Base-by-base conservation (phyloP, 1,140 invertebrate species). In the Andrena cerasifolii region DNA sequence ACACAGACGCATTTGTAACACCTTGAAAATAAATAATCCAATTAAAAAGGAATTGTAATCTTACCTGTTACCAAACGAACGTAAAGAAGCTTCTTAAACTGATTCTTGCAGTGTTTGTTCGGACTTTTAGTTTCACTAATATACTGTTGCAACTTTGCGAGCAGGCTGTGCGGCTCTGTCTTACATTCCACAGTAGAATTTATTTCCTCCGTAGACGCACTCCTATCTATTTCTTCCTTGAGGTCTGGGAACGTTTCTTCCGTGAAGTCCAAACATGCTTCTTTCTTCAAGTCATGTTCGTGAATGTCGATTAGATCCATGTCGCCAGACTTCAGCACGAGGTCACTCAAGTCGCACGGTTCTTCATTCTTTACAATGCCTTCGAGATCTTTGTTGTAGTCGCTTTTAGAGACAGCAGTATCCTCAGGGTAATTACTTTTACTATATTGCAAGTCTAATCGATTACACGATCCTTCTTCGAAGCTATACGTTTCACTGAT, bases 21-120 rank as follows among this genome's bases (percentile, higher is more conserved):
- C n/a, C n/a, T n/a, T n/a, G n/a, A n/a, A n/a, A n/a, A n/a, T n/a
- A n/a, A n/a, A n/a, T n/a, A n/a, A n/a, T n/a, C n/a, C n/a, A n/a
- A n/a, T n/a, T n/a, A n/a, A n/a, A n/a, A n/a, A n/a, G n/a, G n/a
- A n/a, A n/a, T n/a, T n/a, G 12, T 21, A 24, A 24, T 54, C 31
- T 43, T 78, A 83, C 81, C 80, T 74, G 62, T 24, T 63, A 54
- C 10, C 40, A 14, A 3, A 47, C 10, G 0, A 36, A 49, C 0
- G 3, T 16, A 2, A n/a, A 2, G 5, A 16, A 12, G 8, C 36
- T 45, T 18, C 10, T 28, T 56, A 16, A 0, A 0, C 21, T 45
- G 1, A 14, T 36, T 49, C 2, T 61, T 21, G 31, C 5, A 12
- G 36, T 3, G 47, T 6, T 26, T 40, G 18, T 14, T 40, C 53